Base-by-base conservation (phyloP, 2,888 invertebrate genomes). In the Acheta domesticus region DNA sequence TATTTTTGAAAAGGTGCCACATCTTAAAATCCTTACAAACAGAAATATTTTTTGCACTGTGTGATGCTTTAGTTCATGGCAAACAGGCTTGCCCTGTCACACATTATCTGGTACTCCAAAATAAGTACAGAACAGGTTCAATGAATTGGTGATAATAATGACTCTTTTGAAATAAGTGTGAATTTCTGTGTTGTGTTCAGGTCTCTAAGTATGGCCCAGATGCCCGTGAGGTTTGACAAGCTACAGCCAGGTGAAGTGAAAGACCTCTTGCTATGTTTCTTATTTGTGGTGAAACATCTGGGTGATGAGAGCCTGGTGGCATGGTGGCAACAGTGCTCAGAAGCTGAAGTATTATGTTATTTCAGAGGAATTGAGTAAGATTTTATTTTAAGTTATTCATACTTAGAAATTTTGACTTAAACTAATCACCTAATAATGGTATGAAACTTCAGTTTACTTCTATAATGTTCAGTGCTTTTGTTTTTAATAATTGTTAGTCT, bases 321-420 rank as follows among this genome's bases (percentile, higher is more conserved):
- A 75, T 97, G 96, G 96, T 97, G 97, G 95, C 93, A 93, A 85
- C 94, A 94, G 83, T 94, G 94, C 84, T 90, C 92, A 2, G 94
- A 94, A 82, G 90, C 91, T 21, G 96, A 97, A 84, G 92, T 95
- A 36, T 89, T 95, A 74, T 92, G 93, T 80, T 97, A 97, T 87
- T 95, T 97, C 85, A 92, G 92, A 82, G 91, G 96, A 82, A 88
- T 97, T 81, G 96, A 97, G 92, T 93, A 86, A 91, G 91, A 88
- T 12, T 23, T 12, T 20, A 75, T 14, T 21, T 20, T 75, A 20
- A 16, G 5, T 36, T 23, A 5, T 36, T 36, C 3, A 36, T 36
- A 36, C 5, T 5, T 36, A 12, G 14, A 11, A 16, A 74, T 21
- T 74, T 74, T 14, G 74, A 74, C n/a, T 74, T 16, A 74, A 1